These are phyloP conservation scores for Drosophila koepferae DNA, from an alignment of 2,888 invertebrate species.

Conservation along the genomic window DNA sequence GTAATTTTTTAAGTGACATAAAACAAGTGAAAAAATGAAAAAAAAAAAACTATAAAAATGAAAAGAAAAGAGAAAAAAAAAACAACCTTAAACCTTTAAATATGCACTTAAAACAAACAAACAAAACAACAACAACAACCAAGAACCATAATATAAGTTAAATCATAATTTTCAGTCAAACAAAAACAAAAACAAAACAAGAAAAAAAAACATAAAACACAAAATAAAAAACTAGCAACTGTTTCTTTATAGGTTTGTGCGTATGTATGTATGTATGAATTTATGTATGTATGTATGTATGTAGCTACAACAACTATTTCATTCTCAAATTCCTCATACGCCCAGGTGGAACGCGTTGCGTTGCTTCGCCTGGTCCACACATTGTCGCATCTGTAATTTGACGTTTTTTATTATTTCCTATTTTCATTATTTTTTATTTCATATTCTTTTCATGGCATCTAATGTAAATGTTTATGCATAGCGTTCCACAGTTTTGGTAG, in stretches of 20 bases:
- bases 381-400: constrained; percentile 38
- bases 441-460: constrained; percentile 50
- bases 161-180: constrained; percentile 71
- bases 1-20: constrained; percentile 83
- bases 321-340: constrained; percentile 52
- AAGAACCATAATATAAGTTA: constrained; percentile 73
- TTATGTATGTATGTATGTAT: constrained; percentile 61
- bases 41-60: constrained; percentile 35
- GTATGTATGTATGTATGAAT: constrained; percentile 63
- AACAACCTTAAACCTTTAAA: constrained; percentile 71
- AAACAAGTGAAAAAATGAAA: constrained; percentile 46
- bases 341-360: constrained; percentile 12
- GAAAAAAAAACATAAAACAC: constrained; percentile 44
- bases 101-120: constrained; percentile 67
- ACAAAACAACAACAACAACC: constrained; percentile 48
- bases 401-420: constrained; percentile 11
- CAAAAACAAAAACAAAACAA: constrained; percentile 41
- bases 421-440: constrained; percentile 7
- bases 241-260: constrained; percentile 75
- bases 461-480: constrained; percentile 69
- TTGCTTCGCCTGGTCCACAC: constrained; percentile 18
- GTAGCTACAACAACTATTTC: constrained; percentile 48
- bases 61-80: constrained; percentile 40
- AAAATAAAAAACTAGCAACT: constrained; percentile 60
- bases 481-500: constrained; percentile 46